Evolutionary conservation across 1,140 invertebrate species (phyloP).

Genomic region (Prorops nasuta): DNA sequence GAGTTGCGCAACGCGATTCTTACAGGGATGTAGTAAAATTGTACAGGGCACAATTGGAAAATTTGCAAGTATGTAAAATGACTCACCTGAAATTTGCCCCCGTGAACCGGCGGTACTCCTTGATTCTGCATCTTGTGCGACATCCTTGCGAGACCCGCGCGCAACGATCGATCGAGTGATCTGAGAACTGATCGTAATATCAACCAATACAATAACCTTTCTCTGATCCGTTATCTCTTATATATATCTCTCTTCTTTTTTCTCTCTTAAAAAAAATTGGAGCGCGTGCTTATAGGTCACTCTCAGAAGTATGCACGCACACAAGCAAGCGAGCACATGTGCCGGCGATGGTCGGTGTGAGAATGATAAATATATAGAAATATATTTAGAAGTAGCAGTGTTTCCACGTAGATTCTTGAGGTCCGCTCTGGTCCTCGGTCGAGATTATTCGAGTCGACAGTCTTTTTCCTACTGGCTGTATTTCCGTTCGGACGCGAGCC

Average conservation of each 20-base stretch:
- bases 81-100: slow-evolving; percentile 47
- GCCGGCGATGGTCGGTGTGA: not conserved
- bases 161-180: slow-evolving; percentile 2
- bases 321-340: not conserved
- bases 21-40: no score
- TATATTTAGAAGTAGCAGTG: slow-evolving; percentile 9
- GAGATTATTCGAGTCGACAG: not conserved
- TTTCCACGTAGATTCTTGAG: not conserved
- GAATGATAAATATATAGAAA: slow-evolving; percentile 6
- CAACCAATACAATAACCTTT: no score
- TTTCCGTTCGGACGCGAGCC: not conserved
- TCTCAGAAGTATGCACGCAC: not conserved
- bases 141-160: slow-evolving; percentile 29
- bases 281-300: not conserved
- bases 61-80: slow-evolving; percentile 10
- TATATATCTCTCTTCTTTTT: not conserved
- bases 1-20: slow-evolving; percentile 8
- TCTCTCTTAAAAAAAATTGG: not conserved
- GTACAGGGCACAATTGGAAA: no score
- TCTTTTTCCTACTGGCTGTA: not conserved
- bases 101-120: slow-evolving; percentile 36
- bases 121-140: slow-evolving; percentile 41
- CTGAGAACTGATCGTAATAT: no score
- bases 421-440: not conserved
- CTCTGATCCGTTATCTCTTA: not conserved